phyloP scores from a whole-genome alignment of 2,113 vertebrate species.

The Saccopteryx leptura region DNA sequence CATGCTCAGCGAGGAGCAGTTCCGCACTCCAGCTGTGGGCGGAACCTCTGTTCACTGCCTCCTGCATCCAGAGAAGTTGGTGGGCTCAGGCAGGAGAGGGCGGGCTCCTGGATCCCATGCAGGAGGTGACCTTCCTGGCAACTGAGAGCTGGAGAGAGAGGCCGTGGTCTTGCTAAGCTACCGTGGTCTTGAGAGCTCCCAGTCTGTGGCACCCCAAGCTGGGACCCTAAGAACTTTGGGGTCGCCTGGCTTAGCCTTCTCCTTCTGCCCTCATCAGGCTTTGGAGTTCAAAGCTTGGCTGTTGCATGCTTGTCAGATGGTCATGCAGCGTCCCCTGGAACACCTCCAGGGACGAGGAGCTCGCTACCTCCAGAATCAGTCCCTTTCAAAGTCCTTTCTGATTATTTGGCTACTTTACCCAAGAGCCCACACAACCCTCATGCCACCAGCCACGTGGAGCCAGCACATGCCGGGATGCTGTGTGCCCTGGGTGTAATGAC shows the following conservation, averaged over 20 bases:
- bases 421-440: conserved; percentile 56
- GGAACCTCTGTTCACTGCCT: background rate
- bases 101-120: background rate
- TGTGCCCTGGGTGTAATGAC: conserved; percentile 21
- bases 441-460: conserved; percentile 19
- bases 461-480: background rate
- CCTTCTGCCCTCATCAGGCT: fast-evolving
- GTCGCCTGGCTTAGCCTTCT: background rate
- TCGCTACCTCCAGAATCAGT: background rate
- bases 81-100: background rate
- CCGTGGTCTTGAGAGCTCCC: background rate
- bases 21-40: background rate
- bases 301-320: background rate
- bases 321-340: background rate
- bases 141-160: background rate
- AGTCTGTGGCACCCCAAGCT: background rate
- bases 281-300: background rate
- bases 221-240: background rate
- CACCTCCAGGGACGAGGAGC: background rate
- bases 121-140: background rate
- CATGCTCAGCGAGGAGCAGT: background rate
- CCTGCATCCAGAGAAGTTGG: background rate
- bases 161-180: background rate
- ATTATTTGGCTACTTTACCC: conserved; percentile 52
- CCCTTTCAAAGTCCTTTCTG: conserved; percentile 55